Conservation (phyloP, 2,797 vertebrate genomes). For the Tenualosa thibaudeaui region DNA sequence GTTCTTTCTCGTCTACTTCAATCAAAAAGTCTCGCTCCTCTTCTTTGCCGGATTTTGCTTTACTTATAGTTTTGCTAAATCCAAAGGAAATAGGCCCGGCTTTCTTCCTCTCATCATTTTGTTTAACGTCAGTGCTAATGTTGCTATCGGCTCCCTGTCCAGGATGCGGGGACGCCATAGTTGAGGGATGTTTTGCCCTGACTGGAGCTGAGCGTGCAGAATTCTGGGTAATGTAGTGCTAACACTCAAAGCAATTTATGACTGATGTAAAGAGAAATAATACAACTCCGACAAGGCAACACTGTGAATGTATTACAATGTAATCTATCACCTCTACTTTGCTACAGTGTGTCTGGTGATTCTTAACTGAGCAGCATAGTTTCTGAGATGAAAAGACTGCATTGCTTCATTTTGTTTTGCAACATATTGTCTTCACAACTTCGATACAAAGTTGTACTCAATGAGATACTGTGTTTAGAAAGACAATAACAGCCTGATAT, state of each 20-base stretch:
- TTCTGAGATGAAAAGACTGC: not conserved
- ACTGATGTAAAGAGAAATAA: not conserved
- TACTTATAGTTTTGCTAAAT: slow-evolving; percentile 75
- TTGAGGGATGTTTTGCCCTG: slow-evolving; percentile 50
- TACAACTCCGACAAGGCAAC: slow-evolving; percentile 57
- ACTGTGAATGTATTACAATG: not conserved
- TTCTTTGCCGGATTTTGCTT: slow-evolving; percentile 58
- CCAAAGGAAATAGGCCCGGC: slow-evolving; percentile 70
- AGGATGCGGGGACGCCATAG: slow-evolving; percentile 69
- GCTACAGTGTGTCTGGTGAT: not conserved
- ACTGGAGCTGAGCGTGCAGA: not conserved
- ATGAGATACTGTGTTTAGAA: not conserved
- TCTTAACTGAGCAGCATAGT: slow-evolving; percentile 17
- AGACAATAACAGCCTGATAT: not conserved
- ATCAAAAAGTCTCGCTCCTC: slow-evolving; percentile 73
- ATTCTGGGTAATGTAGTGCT: slow-evolving; percentile 67
- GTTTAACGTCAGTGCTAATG: not conserved
- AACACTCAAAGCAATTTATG: accelerated
- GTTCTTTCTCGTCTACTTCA: slow-evolving; percentile 68
- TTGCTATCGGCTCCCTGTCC: slow-evolving; percentile 38
- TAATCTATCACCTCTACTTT: slow-evolving; percentile 9
- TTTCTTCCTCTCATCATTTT: slow-evolving; percentile 61
- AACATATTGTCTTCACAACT: not conserved
- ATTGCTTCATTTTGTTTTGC: not conserved
- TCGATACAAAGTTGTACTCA: not conserved